phyloP scores from a whole-genome alignment of 1,140 invertebrate genomes.

The Saccostrea echinata region DNA sequence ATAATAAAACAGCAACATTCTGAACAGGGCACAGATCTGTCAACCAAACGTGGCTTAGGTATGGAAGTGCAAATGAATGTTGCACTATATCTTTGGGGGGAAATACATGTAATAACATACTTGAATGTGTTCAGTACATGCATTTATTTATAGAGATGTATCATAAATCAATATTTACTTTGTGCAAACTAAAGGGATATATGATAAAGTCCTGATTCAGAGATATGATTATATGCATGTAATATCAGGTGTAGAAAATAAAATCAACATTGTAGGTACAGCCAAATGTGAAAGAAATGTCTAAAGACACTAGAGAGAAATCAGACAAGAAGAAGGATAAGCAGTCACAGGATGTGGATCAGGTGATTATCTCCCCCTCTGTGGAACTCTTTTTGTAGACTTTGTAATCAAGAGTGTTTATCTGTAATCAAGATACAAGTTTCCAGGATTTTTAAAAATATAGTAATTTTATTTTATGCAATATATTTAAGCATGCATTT shows the following conservation, averaged over 20 bases:
- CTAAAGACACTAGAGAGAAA: constrained; percentile 68
- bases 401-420: constrained; percentile 22
- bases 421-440: constrained; percentile 21
- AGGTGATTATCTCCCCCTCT: constrained; percentile 39
- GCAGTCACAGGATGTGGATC: constrained; percentile 55
- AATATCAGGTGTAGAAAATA: neutral
- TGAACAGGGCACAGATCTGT: neutral
- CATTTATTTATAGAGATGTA: neutral
- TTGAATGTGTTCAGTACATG: neutral
- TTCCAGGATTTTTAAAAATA: neutral
- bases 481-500: constrained; percentile 12
- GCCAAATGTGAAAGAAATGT: constrained; percentile 60
- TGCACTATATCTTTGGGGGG: too few species aligned
- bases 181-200: neutral
- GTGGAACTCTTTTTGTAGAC: constrained; percentile 10
- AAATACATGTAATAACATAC: too few species aligned
- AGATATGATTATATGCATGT: neutral
- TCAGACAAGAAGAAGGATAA: constrained; percentile 72
- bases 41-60: too few species aligned
- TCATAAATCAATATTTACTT: neutral
- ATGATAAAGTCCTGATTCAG: neutral
- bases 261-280: constrained; percentile 56
- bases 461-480: constrained; percentile 32
- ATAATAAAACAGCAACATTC: constrained; percentile 21
- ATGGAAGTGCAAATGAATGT: too few species aligned